Base-by-base conservation (phyloP, 1,140 invertebrate species). In the Drepana arcuata region DNA sequence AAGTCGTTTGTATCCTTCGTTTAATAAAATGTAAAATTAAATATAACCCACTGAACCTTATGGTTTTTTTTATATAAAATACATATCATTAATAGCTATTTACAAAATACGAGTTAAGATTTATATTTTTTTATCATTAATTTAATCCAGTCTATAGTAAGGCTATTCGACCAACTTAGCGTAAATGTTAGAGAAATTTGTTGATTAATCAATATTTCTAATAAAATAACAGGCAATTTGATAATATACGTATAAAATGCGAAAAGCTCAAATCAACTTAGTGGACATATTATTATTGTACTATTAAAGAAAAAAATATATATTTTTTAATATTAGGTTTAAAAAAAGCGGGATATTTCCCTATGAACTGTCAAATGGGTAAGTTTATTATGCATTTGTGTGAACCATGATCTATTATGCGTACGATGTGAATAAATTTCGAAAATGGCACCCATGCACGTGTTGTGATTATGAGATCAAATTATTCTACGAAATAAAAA, bases 121-220 rank as follows among this genome's bases (percentile, higher is more conserved):
- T 79, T 75, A 65, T 72, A 73, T 60, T 62, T 68, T 69, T 66
- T 72, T 48, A 49, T 53, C 52, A 26, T 75, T 77, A 75, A 70
- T 73, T 75, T 80, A 80, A 72, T 69, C 73, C 77, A 81, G 77
- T 81, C 77, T 81, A 81, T 81, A 74, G 60, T 71, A 78, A 81
- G 77, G 77, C 77, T 81, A 78, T 74, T 62, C 61, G 68, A 81
- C 71, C 67, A 79, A 81, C 77, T 75, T 81, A 81, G 59, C 55
- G 44, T 78, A 72, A 57, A 55, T 77, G 70, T 81, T 77, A 81
- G 73, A 78, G 70, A 70, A 75, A 63, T 7, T 72, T 68, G 55
- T 68, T 62, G 56, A 58, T 74, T 71, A 74, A 15, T 41, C 59
- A 55, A 59, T 74, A 67, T 53, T 41, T 66, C 59, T 72, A 75